A percentile compares a stretch with the other conserved stretches of the same genome.
Evolutionary conservation across 2,888 invertebrate species (phyloP).

Genomic region (Meganola albula): DNA sequence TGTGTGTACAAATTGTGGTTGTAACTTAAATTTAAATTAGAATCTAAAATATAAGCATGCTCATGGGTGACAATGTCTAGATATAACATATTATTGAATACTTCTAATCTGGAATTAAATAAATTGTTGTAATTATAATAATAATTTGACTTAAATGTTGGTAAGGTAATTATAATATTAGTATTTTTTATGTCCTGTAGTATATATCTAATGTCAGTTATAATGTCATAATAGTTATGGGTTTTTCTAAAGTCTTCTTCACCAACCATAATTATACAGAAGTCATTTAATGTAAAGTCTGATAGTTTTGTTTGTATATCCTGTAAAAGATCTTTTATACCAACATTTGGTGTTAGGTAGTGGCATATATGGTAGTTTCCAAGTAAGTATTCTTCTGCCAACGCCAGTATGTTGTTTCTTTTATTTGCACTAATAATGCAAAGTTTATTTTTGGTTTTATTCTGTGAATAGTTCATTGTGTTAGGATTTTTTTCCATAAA

Average conservation of each 20-base stretch:
- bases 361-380: conserved; percentile 4
- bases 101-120: conserved; percentile 6
- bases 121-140: conserved; percentile 1
- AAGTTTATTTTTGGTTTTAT: conserved; percentile 1
- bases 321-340: not conserved
- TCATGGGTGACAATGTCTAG: conserved; percentile 3
- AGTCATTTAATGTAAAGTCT: conserved; percentile 2
- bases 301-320: conserved; percentile 3
- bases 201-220: conserved; percentile 2
- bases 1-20: conserved; percentile 3
- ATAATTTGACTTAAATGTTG: conserved; percentile 2
- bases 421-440: conserved; percentile 6
- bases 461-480: not conserved
- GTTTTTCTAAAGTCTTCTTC: too few species aligned
- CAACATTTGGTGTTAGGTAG: conserved; percentile 5
- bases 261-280: conserved; percentile 4
- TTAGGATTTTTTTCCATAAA: not conserved
- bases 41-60: conserved; percentile 3
- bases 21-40: conserved; percentile 6
- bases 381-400: conserved; percentile 2
- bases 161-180: conserved; percentile 3
- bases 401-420: conserved; percentile 1
- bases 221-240: not conserved
- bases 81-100: conserved; percentile 9
- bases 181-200: conserved; percentile 3